Percentiles rank a stretch among this genome's conserved stretches.
These are phyloP conservation scores for Passerina amoena DNA, from an alignment of 2,113 vertebrate genomes.

Conservation along the genomic window DNA sequence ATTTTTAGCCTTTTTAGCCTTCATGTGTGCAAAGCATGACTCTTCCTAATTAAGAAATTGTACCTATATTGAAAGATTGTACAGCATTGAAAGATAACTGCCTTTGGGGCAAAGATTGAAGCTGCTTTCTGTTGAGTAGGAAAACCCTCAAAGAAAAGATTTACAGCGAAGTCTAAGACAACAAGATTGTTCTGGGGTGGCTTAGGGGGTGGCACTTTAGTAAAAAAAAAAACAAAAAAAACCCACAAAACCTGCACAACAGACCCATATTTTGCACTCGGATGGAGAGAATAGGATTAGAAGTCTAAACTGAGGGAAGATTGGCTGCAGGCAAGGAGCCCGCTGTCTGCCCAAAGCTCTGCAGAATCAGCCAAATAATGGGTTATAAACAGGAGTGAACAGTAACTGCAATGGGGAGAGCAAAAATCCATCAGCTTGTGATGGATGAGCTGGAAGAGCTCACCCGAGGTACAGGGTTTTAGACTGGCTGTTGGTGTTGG, in stretches of 20 bases:
- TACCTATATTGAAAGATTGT: neutral
- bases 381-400: neutral
- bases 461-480: neutral
- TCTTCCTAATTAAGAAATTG: neutral
- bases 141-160: neutral
- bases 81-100: neutral
- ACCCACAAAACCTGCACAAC: neutral
- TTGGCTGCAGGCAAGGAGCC: neutral
- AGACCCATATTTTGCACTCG: neutral
- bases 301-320: neutral
- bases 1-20: neutral
- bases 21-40: neutral
- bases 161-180: neutral
- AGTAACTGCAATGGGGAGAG: neutral
- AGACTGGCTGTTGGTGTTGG: accelerated
- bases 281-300: neutral
- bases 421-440: neutral
- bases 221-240: neutral
- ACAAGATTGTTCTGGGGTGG: neutral
- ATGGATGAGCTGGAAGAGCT: neutral
- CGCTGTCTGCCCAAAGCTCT: neutral
- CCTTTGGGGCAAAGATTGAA: neutral
- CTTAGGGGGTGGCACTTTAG: neutral
- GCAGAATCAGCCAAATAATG: neutral
- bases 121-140: neutral